Evolutionary conservation across 2,888 invertebrate genomes (phyloP).

Genomic region (Melanotus villosus): DNA sequence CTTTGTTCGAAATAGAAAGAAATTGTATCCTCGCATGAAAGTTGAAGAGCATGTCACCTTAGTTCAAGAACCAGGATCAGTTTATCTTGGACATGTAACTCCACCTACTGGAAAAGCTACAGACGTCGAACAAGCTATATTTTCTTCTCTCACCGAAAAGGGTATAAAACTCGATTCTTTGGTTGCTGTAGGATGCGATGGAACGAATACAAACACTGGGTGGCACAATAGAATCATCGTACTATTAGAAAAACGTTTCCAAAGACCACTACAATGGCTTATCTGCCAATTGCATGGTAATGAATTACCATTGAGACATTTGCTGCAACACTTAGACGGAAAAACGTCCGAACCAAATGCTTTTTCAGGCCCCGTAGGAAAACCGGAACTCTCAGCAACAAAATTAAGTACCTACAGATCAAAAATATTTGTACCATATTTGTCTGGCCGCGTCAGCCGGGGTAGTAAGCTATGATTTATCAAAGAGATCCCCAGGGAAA

Average conservation of each 20-base stretch:
- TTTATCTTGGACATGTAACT: not conserved
- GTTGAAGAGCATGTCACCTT: not conserved
- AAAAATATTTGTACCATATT: not conserved
- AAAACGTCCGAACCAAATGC: not conserved
- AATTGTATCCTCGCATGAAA: not conserved
- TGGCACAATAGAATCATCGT: not conserved
- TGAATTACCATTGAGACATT: too few species aligned
- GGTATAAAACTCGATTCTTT: not conserved
- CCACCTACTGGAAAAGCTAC: not conserved
- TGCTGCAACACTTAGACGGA: too few species aligned
- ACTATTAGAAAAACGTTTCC: not conserved
- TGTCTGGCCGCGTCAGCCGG: not conserved
- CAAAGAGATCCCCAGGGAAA: too few species aligned
- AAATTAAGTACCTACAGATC: not conserved
- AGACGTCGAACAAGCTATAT: not conserved
- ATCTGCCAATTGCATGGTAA: conserved; percentile 3
- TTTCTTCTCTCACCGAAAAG: not conserved
- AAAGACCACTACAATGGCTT: not conserved
- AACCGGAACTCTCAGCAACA: not conserved
- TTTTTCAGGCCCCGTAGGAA: not conserved
- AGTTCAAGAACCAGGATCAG: not conserved
- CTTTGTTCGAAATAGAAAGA: not conserved
- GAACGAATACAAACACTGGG: not conserved
- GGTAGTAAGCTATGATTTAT: not conserved
- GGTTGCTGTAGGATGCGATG: not conserved